phyloP scores from a whole-genome alignment of 2,888 invertebrate genomes.

The Sepiola atlantica region DNA sequence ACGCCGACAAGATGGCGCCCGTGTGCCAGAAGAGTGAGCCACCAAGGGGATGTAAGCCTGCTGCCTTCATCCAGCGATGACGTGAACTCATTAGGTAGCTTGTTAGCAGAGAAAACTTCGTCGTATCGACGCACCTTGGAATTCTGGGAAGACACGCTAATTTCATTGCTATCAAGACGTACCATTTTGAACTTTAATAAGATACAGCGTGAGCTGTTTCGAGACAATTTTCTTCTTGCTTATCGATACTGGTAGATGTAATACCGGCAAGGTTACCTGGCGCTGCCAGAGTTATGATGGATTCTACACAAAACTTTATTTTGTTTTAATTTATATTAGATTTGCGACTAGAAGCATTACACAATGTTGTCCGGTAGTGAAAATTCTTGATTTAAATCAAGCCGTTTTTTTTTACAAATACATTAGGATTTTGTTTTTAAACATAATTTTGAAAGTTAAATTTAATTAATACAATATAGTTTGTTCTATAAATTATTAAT shows the following conservation, averaged over 20 bases:
- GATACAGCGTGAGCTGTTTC: background rate
- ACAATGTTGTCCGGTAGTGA: no score
- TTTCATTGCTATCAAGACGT: background rate
- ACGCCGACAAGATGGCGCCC: background rate
- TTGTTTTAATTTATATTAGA: no score
- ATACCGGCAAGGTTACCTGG: background rate
- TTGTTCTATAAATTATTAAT: no score
- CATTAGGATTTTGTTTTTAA: no score
- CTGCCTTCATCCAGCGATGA: background rate
- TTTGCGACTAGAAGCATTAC: no score
- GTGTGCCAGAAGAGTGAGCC: background rate
- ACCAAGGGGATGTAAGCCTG: background rate
- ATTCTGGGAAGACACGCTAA: background rate
- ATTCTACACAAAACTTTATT: background rate
- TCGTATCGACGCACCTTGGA: background rate
- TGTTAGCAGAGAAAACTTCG: background rate
- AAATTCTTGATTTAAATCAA: no score
- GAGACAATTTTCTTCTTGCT: background rate
- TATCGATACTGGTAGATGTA: background rate
- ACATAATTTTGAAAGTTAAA: no score
- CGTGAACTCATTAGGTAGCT: background rate
- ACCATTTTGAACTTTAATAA: background rate
- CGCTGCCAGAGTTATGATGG: background rate
- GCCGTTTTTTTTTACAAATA: no score
- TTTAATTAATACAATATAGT: no score